These are phyloP conservation scores for Mastomys natalensis DNA, from an alignment of 2,113 vertebrate species.

Conservation along the genomic window DNA sequence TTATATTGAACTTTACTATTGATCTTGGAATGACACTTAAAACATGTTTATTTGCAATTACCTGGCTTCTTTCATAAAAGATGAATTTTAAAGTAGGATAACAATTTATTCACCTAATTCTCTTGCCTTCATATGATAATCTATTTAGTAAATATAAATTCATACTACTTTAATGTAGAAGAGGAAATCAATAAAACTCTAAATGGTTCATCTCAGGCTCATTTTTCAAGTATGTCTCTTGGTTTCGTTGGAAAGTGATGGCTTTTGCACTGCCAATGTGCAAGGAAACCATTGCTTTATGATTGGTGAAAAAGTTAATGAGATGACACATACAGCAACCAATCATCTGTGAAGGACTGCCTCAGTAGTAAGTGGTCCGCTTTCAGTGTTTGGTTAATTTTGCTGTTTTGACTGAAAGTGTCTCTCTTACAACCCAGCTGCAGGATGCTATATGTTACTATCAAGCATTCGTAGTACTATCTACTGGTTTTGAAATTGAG, in stretches of 20 bases:
- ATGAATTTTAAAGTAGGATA: conserved; percentile 1
- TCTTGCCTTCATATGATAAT: background rate
- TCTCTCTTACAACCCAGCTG: background rate
- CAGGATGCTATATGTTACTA: background rate
- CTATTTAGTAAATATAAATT: conserved; percentile 42
- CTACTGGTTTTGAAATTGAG: background rate
- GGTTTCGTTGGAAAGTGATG: conserved; percentile 28
- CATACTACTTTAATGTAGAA: background rate
- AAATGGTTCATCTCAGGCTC: background rate
- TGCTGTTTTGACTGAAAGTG: background rate
- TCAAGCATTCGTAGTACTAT: background rate
- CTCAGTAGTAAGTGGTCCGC: background rate
- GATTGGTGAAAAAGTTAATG: conserved; percentile 25
- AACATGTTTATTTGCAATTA: background rate
- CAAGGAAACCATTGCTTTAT: background rate
- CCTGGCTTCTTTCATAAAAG: background rate
- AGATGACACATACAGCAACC: background rate
- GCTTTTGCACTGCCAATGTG: background rate
- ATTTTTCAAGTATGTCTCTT: conserved; percentile 40
- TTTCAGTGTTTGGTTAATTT: conserved; percentile 34
- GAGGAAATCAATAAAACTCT: conserved; percentile 13
- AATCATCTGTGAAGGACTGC: background rate
- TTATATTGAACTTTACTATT: background rate
- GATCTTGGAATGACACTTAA: background rate
- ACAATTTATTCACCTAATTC: background rate